phyloP scores from a whole-genome alignment of 2,888 invertebrate species.

The Cryptocheilus praepositus region DNA sequence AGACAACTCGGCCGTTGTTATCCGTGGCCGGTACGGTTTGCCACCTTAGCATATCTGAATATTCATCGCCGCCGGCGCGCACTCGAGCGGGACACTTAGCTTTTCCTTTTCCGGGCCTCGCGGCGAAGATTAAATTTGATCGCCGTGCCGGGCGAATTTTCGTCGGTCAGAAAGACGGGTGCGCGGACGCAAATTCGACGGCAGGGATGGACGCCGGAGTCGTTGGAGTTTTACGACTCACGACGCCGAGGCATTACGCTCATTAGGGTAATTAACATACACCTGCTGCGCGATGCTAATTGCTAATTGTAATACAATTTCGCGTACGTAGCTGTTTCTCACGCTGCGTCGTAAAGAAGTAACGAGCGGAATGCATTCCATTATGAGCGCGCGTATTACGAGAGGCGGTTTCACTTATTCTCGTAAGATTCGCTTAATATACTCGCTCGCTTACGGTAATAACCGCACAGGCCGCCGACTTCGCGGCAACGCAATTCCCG shows the following conservation, averaged over 20 bases:
- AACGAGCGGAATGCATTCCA: neutral
- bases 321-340: slow-evolving; percentile 34
- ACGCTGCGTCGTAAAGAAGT: slow-evolving; percentile 19
- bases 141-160: slow-evolving; percentile 2
- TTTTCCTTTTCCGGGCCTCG: neutral
- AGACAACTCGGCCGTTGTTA: neutral
- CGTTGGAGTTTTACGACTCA: slow-evolving; percentile 17
- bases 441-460: no score
- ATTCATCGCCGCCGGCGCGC: slow-evolving; percentile 2
- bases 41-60: slow-evolving; percentile 3
- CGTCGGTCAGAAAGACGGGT: neutral
- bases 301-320: slow-evolving; percentile 42
- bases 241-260: slow-evolving; percentile 28
- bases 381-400: slow-evolving; percentile 7
- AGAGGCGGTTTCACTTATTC: slow-evolving; percentile 2
- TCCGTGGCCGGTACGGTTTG: neutral
- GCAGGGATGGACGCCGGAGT: neutral
- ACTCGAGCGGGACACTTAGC: neutral
- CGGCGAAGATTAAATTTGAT: neutral
- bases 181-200: no score
- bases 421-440: no score
- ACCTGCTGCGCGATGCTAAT: slow-evolving; percentile 36
- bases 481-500: no score
- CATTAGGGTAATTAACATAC: slow-evolving; percentile 40
- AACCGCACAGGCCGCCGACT: no score